Evolutionary conservation across 2,888 invertebrate genomes (phyloP).

Genomic region (Chesias legatella): DNA sequence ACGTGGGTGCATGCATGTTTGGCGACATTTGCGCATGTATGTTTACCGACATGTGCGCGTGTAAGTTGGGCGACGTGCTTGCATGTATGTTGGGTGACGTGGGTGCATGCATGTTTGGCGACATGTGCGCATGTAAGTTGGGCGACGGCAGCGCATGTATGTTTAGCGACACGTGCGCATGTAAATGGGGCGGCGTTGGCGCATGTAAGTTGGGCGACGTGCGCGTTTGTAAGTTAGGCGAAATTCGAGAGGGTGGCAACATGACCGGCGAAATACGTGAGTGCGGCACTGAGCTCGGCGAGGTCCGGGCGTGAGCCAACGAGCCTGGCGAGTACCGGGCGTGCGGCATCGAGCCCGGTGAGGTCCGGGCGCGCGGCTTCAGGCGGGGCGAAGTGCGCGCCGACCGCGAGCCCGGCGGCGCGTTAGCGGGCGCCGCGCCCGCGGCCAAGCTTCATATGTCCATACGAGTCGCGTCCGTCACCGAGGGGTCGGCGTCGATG

Average conservation of each 20-base stretch:
- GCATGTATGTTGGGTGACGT: too few relatives aligned
- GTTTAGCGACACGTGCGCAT: neutral
- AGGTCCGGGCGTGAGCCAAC: neutral
- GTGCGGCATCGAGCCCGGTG: neutral
- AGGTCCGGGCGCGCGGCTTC: neutral
- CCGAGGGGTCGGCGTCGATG: slow-evolving; percentile 81
- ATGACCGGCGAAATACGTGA: neutral
- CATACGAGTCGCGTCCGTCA: slow-evolving; percentile 79
- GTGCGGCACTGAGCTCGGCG: neutral
- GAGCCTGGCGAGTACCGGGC: neutral
- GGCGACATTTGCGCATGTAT: too few relatives aligned
- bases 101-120: slow-evolving; percentile 5
- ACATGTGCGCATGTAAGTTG: slow-evolving; percentile 9
- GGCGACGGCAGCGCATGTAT: slow-evolving; percentile 2
- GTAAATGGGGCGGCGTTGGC: slow-evolving; percentile 1
- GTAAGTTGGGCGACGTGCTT: slow-evolving; percentile 2
- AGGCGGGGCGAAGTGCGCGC: slow-evolving; percentile 29
- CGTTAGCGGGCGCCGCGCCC: slow-evolving; percentile 53
- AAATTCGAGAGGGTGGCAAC: neutral
- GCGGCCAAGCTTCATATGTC: slow-evolving; percentile 77
- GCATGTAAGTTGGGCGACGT: neutral
- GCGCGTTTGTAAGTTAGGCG: neutral
- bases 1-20: slow-evolving; percentile 4
- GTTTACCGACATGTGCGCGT: neutral
- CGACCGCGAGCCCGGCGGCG: slow-evolving; percentile 34